Conservation (phyloP, 2,888 invertebrate genomes). For the Hololepta plana region DNA sequence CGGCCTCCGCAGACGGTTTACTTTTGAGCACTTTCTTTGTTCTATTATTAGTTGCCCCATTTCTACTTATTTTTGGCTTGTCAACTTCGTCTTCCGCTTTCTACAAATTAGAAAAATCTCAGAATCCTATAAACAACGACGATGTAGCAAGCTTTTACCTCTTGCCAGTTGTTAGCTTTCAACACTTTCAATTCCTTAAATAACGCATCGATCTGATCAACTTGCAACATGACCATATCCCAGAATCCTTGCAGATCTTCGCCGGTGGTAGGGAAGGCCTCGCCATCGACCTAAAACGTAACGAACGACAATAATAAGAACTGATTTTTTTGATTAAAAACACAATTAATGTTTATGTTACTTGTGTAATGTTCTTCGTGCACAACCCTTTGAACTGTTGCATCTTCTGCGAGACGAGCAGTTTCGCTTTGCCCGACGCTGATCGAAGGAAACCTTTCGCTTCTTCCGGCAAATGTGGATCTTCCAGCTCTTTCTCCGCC, state of each 20-base stretch:
- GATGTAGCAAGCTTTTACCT: slow-evolving; percentile 24
- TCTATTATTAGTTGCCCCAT: slow-evolving; percentile 5
- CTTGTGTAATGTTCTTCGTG: slow-evolving; percentile 25
- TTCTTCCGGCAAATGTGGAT: slow-evolving; percentile 50
- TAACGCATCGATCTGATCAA: slow-evolving; percentile 64
- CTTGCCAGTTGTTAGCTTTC: slow-evolving; percentile 48
- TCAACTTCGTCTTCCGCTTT: slow-evolving; percentile 4
- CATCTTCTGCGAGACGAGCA: slow-evolving; percentile 83
- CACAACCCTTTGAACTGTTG: slow-evolving; percentile 75
- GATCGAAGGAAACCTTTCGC: slow-evolving; percentile 68
- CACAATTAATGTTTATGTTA: slow-evolving; percentile 9
- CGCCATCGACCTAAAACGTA: slow-evolving; percentile 42
- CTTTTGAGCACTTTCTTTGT: slow-evolving; percentile 9
- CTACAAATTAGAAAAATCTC: background rate
- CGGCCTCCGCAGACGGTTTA: slow-evolving; percentile 27
- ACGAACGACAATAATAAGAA: background rate
- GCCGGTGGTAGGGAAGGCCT: slow-evolving; percentile 73
- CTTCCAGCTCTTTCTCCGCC: slow-evolving; percentile 47
- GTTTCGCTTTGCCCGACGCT: slow-evolving; percentile 78
- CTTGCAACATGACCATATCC: slow-evolving; percentile 93
- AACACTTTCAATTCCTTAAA: slow-evolving; percentile 50
- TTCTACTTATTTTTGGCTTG: slow-evolving; percentile 2
- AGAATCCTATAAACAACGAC: background rate
- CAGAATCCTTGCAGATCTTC: slow-evolving; percentile 92
- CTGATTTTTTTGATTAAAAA: slow-evolving; percentile 2